A percentile compares a stretch with the other conserved stretches of the same genome.
These are phyloP conservation scores for Whitmania pigra DNA, from an alignment of 1,140 invertebrate species.

Conservation along the genomic window DNA sequence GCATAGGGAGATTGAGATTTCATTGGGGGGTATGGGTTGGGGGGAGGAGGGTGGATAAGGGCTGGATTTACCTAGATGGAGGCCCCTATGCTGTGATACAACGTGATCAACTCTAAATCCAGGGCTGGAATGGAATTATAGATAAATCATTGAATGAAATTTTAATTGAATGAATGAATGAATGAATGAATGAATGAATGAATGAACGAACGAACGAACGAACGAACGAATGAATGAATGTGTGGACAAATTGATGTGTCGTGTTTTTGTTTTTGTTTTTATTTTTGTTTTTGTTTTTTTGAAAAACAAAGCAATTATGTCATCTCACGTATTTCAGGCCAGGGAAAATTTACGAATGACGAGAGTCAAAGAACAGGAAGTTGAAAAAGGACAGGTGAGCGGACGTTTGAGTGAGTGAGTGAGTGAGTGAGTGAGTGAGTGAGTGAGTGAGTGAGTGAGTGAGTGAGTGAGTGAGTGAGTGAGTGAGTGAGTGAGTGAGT, in stretches of 20 bases:
- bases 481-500: slow-evolving; percentile 24
- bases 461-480: slow-evolving; percentile 24
- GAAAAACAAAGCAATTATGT: too few relatives aligned
- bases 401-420: background rate
- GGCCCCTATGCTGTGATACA: too few relatives aligned
- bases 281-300: background rate
- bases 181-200: background rate
- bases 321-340: too few relatives aligned
- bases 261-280: too few relatives aligned
- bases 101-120: too few relatives aligned
- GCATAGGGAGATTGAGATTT: background rate
- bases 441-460: slow-evolving; percentile 23
- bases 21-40: background rate
- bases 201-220: background rate
- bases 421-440: slow-evolving; percentile 23
- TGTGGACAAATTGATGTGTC: too few relatives aligned
- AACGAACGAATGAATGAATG: background rate
- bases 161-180: background rate
- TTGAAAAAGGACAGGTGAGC: background rate
- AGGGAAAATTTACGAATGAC: background rate
- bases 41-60: background rate
- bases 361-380: background rate
- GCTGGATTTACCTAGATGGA: too few relatives aligned
- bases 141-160: too few relatives aligned
- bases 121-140: too few relatives aligned